Evolutionary conservation across 2,888 invertebrate species (phyloP), one percentile per base, ranked within the genome.

Genomic region (Cheilosia impressa): DNA sequence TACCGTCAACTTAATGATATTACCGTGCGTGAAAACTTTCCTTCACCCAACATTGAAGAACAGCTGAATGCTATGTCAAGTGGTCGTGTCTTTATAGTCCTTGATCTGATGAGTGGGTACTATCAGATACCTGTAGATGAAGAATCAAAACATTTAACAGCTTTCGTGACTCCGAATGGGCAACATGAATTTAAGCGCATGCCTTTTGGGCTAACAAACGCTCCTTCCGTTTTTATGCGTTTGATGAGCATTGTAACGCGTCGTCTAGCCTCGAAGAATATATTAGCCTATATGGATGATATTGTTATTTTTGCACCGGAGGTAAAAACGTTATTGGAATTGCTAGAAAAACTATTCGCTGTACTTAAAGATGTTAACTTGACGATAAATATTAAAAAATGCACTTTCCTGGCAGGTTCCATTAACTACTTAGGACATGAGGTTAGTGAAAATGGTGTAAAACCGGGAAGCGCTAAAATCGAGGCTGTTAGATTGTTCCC

Each of bases 171-270:
- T 0, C 88, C 89, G 0, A 88, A 88, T 15, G 89, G 89, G 0
- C 89, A 89, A 47, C 90, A 87, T 38, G 88, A 89, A 58, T 90
- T 89, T 62, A 89, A 88, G 6, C 82, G 89, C 5, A 15, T 63
- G 3, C 17, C 47, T 19, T 63, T 50, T 19, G 34, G 50, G 2
- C 24, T 47, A 2, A 87, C 89, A 0, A 89, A 88, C 38, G 88
- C 89, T 0, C 89, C 90, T 0, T 88, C 89, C 0, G 87, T 88
- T 0, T 90, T 82, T 65, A 77, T 87, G 81, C n/a, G 75, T 0
- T 43, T 76, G 1, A 24, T 66, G n/a, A 55, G 60, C 17, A 41
- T 17, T 2, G 27, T 60, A 24, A 68, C 62, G 27, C 52, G 52
- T 10, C 17, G 27, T 31, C 10, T 71, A 19, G 24, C 4, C 1